Evolutionary conservation across 2,113 vertebrate genomes (phyloP), one percentile per base, ranked within the genome.

Genomic region (Panurus biarmicus): DNA sequence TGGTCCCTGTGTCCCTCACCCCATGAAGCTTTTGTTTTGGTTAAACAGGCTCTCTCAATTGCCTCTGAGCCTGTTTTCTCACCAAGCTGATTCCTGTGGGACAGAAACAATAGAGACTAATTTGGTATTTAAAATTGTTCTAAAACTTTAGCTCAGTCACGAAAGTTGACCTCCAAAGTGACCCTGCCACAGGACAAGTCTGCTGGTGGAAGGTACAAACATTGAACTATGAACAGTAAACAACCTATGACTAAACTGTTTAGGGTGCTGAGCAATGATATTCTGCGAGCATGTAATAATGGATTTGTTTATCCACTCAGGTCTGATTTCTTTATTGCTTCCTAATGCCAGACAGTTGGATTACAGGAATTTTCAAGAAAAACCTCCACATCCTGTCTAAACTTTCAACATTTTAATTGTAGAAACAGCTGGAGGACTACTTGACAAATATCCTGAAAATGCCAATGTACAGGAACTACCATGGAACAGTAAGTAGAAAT

Each of bases 381-480:
- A 70, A 14, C 12, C 12, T 69, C 26, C 35, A 36, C 56, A 44
- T 76, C 31, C 26, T 91, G 18, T 44, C 51, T 76, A 6, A 89
- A 69, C 23, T 69, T 80, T 87, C 85, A 64, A 76, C 87, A 45
- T 97, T 96, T 96, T 60, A 53, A 67, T 98, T 98, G 87, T 87
- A 99, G 99, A 99, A 98, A 96, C 99, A 99, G 94, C 97, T 99
- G 70, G 99, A 99, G 89, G 99, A 99, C 95, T 99, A 99, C 96
- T 93, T 99, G 97, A 98, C 99, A 75, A 99, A 98, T 42, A 98
- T 99, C 93, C 97, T 99, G 15, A 98, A 98, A 97, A 99, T 98
- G 98, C 97, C 97, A 0, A 98, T 99, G 98, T 99, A 99, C 97
- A 98, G 98, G 91, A 99, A 98, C 97, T 99, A 99, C 94, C 98